Percentiles rank a stretch among this genome's conserved stretches.
phyloP scores from a whole-genome alignment of 53 echinoderm and acorn worm genomes.

The Apostichopus leukothele region DNA sequence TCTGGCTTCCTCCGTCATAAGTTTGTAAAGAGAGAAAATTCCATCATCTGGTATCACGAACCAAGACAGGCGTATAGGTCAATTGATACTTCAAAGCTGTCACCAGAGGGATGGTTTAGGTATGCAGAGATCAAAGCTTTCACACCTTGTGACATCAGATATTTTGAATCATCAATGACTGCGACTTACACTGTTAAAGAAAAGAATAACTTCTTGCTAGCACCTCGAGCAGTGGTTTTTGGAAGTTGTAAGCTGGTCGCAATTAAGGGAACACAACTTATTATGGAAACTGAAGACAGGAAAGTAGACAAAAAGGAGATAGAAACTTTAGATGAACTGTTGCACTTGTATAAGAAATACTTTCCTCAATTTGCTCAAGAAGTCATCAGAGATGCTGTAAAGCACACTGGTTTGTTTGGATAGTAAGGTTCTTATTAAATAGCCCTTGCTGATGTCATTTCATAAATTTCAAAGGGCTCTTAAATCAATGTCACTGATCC shows the following conservation, averaged over 20 bases:
- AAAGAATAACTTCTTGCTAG: neutral
- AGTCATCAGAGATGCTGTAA: neutral
- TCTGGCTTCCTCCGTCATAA: slow-evolving; percentile 34
- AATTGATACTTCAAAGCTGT: neutral
- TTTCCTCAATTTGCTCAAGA: slow-evolving; percentile 21
- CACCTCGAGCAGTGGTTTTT: slow-evolving; percentile 37
- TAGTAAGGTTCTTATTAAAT: too few species aligned
- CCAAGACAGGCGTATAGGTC: slow-evolving; percentile 23
- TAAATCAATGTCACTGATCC: too few species aligned
- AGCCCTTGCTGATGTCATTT: too few species aligned
- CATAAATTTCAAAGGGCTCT: too few species aligned
- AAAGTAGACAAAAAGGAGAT: neutral
- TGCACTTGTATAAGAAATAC: neutral
- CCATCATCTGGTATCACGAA: slow-evolving; percentile 41
- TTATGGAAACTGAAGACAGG: slow-evolving; percentile 31
- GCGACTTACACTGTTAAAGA: slow-evolving; percentile 10
- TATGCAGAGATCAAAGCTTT: slow-evolving; percentile 19
- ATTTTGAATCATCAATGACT: slow-evolving; percentile 26
- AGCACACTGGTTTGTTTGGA: neutral
- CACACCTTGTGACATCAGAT: slow-evolving; percentile 9
- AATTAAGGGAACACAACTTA: slow-evolving; percentile 19
- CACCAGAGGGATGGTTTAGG: slow-evolving; percentile 22
- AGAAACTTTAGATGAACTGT: neutral
- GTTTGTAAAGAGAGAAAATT: slow-evolving; percentile 26
- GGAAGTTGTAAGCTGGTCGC: slow-evolving; percentile 15